phyloP scores from a whole-genome alignment of 2,797 vertebrate species.

The Falco columbarius region DNA sequence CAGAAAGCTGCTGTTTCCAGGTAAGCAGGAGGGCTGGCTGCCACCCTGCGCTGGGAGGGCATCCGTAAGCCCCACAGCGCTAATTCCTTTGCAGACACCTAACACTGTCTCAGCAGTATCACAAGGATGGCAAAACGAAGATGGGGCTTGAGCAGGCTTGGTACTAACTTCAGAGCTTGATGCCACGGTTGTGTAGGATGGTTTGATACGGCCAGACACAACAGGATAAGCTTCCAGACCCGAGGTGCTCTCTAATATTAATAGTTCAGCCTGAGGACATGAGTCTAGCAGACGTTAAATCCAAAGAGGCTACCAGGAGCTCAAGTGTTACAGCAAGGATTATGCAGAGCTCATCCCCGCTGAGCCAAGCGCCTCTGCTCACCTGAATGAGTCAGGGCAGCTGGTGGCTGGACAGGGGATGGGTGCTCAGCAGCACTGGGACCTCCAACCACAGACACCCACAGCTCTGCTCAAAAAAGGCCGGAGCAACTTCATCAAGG shows the following conservation, averaged over 20 bases:
- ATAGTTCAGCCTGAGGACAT: not conserved
- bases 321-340: not conserved
- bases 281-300: not conserved
- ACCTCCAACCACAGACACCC: not conserved
- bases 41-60: not conserved
- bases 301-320: not conserved
- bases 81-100: not conserved
- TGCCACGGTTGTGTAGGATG: not conserved
- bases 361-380: not conserved
- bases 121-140: not conserved
- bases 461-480: not conserved
- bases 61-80: rapidly evolving
- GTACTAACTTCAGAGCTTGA: not conserved
- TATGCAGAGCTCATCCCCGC: not conserved
- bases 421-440: rapidly evolving
- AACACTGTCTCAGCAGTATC: not conserved
- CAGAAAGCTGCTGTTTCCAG: not conserved
- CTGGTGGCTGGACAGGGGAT: not conserved
- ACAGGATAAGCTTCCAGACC: not conserved
- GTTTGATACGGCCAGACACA: not conserved
- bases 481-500: not conserved
- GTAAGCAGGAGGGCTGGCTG: not conserved
- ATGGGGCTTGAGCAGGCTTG: not conserved
- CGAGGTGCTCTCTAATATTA: not conserved
- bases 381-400: not conserved